Base-by-base conservation (phyloP, 2,888 invertebrate species). In the Leptopterna dolabrata region DNA sequence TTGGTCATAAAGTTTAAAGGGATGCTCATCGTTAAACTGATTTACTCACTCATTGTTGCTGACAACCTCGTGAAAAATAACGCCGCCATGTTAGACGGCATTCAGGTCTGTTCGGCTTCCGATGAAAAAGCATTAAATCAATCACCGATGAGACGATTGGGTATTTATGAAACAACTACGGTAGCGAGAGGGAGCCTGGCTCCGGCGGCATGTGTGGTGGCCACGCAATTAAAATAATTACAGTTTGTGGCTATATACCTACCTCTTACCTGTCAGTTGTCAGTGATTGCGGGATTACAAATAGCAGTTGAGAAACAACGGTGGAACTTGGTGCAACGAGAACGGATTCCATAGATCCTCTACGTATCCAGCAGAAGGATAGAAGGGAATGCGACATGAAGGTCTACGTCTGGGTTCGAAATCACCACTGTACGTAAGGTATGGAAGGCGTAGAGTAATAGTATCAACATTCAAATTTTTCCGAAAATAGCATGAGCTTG, bases 161-260 rank as follows among this genome's bases (percentile, higher is more conserved):
- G 63, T 13, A 63, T 24, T 63, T 63, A 19, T 63, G 24, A 63
- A 11, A 27, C 63, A 63, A 63, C 24, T 24, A 19, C 24, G 63
- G 13, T 63, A 63, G 63, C 11, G 63, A 63, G 63, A 63, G 63
- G 63, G 24, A 24, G 24, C 24, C 2, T 63, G 27, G 63, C 4
- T 11, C 63, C 7, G 27, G 63, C 24, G 63, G 63, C 63, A 27
- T 63, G 63, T 27, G 63, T 24, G 51, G 51, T 51, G 63, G 24
- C 63, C 63, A 24, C 11, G 63, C 63, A 63, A 63, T 63, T 63
- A 63, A 63, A 63, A 63, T 63, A 63, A 63, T 63, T 63, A 63
- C 24, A 24, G 63, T 63, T 24, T 63, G 24, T 24, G 24, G 24
- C 24, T 63, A 63, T 24, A 9, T 63, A 63, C 24, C 24, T 63